Evolutionary conservation across 2,797 vertebrate genomes (phyloP), one percentile per base, ranked within the genome.

Genomic region (Pseudochaenichthys georgianus): DNA sequence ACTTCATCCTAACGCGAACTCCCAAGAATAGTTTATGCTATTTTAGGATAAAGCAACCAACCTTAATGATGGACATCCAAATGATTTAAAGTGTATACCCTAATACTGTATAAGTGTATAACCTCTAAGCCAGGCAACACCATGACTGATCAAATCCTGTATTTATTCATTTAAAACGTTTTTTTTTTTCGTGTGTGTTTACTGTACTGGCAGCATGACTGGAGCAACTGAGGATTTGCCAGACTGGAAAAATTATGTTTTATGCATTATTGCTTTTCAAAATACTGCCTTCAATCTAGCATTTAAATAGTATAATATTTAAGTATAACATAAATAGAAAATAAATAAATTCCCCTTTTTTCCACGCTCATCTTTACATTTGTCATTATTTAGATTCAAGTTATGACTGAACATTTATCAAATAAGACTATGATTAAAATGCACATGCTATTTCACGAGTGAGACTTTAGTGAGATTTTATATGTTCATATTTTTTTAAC

Each of bases 1-100:
- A 9, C 38, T 70, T 65, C 42, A 45, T 54, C 54, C 54, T 2
- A 54, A 75, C 58, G 58, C 63, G 61, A 19, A 52, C 55, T 70
- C 55, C n/a, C 38, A 41, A 11, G 46, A 12, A 54, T 28, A 42
- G 47, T 50, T 41, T 8, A 17, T 42, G 5, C 8, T 54, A 31
- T 62, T 46, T 54, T 10, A 46, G 17, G 15, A 38, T 1, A 38
- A 38, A 38, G 34, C 34, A 38, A 38, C 34, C 8, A 38, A 38
- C 34, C n/a, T 17, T 38, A n/a, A 51, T 34, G 15, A 17, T 38
- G 23, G 13, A 15, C 21, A 43, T 21, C 43, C n/a, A 55, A 6
- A 6, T 34, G 31, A 7, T 6, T 60, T 51, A 12, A n/a, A 51
- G n/a, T 21, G n/a, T 17, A 34, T 28, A 28, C 28, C 28, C 28